Percentiles rank a stretch among this genome's conserved stretches.
Evolutionary conservation across 1,140 invertebrate species (phyloP).

Genomic region (Zaprionus kolodkinae): DNA sequence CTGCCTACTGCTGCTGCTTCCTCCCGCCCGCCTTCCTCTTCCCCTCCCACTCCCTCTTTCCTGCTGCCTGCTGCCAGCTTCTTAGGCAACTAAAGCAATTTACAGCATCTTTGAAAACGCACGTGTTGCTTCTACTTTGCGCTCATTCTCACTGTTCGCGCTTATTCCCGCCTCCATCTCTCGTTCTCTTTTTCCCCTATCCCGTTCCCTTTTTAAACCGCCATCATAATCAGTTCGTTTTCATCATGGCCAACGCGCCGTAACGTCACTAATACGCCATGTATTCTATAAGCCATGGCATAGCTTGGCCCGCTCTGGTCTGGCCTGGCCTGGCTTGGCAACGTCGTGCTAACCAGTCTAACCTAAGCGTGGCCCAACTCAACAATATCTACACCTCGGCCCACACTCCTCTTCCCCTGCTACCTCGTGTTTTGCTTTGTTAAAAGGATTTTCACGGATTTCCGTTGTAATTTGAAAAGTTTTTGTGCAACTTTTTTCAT

Average conservation of each 20-base stretch:
- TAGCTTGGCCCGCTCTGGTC: too few relatives aligned
- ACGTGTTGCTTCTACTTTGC: constrained; percentile 39
- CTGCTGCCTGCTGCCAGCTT: background rate
- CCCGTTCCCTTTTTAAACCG: constrained; percentile 46
- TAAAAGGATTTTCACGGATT: constrained; percentile 83
- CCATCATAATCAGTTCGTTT: constrained; percentile 68
- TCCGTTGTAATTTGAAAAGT: constrained; percentile 82
- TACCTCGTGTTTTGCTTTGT: constrained; percentile 73
- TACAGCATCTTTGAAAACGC: constrained; percentile 39
- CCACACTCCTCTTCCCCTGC: constrained; percentile 12
- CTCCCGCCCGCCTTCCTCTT: background rate
- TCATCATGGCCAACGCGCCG: constrained; percentile 57
- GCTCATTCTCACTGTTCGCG: background rate
- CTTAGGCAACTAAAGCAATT: constrained; percentile 46
- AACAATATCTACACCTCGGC: background rate
- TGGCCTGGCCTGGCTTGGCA: too few relatives aligned
- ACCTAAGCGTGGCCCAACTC: background rate
- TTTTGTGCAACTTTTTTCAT: constrained; percentile 82
- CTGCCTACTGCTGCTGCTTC: background rate
- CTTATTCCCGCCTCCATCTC: background rate
- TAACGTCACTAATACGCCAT: constrained; percentile 43
- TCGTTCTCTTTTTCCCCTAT: too few relatives aligned
- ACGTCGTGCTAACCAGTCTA: background rate
- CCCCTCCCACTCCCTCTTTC: background rate
- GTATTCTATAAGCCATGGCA: constrained; percentile 21